These are phyloP conservation scores for Eudyptes chrysolophus DNA, from an alignment of 2,113 vertebrate genomes.

Conservation along the genomic window DNA sequence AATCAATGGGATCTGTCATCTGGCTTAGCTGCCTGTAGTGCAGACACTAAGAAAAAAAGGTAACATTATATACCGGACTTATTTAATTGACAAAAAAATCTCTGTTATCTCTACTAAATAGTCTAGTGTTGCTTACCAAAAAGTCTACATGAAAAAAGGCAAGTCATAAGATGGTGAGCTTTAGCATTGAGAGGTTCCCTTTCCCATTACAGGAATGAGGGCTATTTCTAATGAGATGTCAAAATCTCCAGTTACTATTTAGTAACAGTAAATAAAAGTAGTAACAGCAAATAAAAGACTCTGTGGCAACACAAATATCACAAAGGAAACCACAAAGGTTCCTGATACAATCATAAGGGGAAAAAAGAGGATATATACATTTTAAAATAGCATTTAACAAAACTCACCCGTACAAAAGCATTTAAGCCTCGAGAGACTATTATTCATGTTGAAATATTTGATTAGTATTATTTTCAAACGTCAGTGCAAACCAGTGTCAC, in stretches of 20 bases:
- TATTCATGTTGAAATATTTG: neutral
- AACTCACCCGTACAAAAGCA: neutral
- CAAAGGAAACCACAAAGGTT: neutral
- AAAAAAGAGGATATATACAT: neutral
- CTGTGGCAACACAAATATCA: neutral
- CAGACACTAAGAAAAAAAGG: neutral
- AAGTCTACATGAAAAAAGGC: neutral
- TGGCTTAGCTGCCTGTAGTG: neutral
- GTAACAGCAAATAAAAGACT: slow-evolving; percentile 43
- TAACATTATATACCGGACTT: neutral
- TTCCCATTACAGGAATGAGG: neutral
- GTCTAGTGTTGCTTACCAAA: neutral
- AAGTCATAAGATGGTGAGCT: neutral
- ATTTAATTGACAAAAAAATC: neutral
- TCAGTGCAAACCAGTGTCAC: neutral
- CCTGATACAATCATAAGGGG: neutral
- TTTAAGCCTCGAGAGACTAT: neutral
- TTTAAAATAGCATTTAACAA: neutral
- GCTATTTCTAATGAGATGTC: slow-evolving; percentile 4
- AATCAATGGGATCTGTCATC: neutral
- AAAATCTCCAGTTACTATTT: slow-evolving; percentile 24
- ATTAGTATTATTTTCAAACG: neutral
- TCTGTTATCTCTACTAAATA: neutral
- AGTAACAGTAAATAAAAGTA: slow-evolving; percentile 44
- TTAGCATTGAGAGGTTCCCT: neutral